These are phyloP conservation scores for Hylia prasina DNA, from an alignment of 2,113 vertebrate genomes.

Conservation along the genomic window DNA sequence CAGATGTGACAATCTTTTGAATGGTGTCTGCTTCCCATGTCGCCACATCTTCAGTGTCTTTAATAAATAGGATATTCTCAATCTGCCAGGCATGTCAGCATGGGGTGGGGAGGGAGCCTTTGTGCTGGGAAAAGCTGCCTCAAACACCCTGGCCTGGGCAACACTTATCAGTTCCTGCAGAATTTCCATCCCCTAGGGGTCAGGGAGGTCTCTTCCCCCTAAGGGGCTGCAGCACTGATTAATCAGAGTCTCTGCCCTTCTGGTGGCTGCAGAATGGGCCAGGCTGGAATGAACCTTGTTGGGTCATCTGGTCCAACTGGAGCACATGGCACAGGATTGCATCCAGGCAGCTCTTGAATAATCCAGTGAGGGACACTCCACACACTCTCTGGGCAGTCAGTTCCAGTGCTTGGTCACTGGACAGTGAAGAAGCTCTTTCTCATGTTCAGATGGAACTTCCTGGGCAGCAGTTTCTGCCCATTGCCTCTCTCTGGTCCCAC, in stretches of 20 bases:
- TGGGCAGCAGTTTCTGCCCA: not conserved
- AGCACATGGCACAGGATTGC: not conserved
- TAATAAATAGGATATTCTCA: slow-evolving; percentile 43
- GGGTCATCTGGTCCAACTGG: not conserved
- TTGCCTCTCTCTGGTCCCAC: not conserved
- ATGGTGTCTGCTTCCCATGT: slow-evolving; percentile 44
- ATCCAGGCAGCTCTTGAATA: not conserved
- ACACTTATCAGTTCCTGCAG: not conserved
- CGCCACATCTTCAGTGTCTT: slow-evolving; percentile 9
- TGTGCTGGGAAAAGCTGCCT: not conserved
- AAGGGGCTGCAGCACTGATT: too few species aligned
- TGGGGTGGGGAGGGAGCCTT: not conserved
- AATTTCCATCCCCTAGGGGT: not conserved
- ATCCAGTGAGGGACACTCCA: not conserved
- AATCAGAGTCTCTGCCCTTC: not conserved
- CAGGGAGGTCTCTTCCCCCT: not conserved
- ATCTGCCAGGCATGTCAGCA: not conserved
- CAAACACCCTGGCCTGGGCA: not conserved
- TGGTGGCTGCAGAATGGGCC: not conserved
- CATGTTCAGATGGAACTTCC: not conserved
- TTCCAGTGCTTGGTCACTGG: not conserved
- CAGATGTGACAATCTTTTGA: slow-evolving; percentile 56
- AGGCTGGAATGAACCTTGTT: not conserved
- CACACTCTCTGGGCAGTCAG: not conserved
- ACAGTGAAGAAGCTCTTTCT: not conserved